These are phyloP conservation scores for Danio aesculapii DNA, from an alignment of 2,797 vertebrate genomes.

Conservation along the genomic window DNA sequence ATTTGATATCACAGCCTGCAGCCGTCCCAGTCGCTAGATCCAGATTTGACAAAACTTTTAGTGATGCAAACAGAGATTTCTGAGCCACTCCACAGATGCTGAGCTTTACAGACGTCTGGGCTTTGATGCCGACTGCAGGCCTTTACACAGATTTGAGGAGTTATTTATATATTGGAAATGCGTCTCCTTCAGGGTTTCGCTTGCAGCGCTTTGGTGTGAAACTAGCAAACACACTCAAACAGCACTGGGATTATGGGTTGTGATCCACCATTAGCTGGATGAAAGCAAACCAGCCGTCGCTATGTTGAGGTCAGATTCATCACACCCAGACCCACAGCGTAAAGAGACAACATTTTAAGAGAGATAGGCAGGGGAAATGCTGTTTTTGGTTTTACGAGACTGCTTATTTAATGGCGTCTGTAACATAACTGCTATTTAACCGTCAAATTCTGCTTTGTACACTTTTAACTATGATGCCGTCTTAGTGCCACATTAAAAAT, in stretches of 20 bases:
- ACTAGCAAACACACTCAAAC: neutral
- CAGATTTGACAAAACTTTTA: neutral
- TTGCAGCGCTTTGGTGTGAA: neutral
- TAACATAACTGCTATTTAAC: neutral
- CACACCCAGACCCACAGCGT: neutral
- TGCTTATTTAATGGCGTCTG: neutral
- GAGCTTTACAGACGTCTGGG: neutral
- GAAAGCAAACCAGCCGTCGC: neutral
- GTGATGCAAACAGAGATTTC: neutral
- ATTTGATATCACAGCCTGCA: conserved; percentile 11
- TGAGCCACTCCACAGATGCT: conserved; percentile 16
- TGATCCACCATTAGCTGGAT: conserved; percentile 3
- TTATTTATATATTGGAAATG: neutral
- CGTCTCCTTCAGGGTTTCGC: neutral
- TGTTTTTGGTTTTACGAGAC: no score
- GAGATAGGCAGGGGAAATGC: neutral
- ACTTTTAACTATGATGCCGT: no score
- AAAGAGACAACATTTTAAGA: neutral
- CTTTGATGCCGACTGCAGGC: neutral
- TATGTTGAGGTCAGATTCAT: neutral
- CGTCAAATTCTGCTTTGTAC: neutral
- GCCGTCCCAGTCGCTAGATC: neutral
- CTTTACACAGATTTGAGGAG: neutral
- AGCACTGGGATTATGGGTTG: neutral
- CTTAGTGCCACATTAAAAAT: no score